phyloP scores from a whole-genome alignment of 2,888 invertebrate genomes.

The Melipona bicolor region DNA sequence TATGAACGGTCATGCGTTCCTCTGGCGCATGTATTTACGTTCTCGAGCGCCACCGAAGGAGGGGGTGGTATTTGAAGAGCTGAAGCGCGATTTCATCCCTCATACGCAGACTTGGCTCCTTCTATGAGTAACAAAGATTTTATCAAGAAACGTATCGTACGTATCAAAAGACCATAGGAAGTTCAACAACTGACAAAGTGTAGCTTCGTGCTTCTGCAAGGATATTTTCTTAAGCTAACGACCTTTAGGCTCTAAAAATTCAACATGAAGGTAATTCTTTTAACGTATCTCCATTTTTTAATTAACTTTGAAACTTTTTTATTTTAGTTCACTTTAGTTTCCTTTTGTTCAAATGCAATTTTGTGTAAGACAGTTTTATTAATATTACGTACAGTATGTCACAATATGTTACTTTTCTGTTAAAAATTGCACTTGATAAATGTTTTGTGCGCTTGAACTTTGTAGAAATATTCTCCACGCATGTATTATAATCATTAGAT shows the following conservation, averaged over 20 bases:
- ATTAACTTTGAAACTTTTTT: not conserved
- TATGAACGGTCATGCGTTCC: constrained; percentile 69
- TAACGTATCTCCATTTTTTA: not conserved
- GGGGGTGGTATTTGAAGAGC: constrained; percentile 78
- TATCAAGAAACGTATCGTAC: not conserved
- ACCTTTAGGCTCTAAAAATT: not conserved
- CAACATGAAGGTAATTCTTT: constrained; percentile 45
- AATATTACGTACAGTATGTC: not conserved
- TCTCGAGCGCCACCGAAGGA: constrained; percentile 48
- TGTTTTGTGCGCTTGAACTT: not conserved
- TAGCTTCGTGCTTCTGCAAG: not conserved
- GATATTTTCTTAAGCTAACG: not conserved
- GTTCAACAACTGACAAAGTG: not conserved
- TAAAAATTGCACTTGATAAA: not conserved
- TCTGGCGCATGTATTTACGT: constrained; percentile 73
- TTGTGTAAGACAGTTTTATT: not conserved
- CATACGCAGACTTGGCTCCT: constrained; percentile 70
- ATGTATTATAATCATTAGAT: not conserved
- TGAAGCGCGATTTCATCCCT: constrained; percentile 71
- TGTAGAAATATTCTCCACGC: not conserved
- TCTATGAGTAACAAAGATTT: constrained; percentile 44
- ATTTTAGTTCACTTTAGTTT: not conserved
- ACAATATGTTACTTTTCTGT: no score
- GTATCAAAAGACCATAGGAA: not conserved
- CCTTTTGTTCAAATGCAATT: not conserved